A percentile compares a stretch with the other conserved stretches of the same genome.
phyloP scores from a whole-genome alignment of 1,140 invertebrate genomes.

The Teleopsis dalmanni region DNA sequence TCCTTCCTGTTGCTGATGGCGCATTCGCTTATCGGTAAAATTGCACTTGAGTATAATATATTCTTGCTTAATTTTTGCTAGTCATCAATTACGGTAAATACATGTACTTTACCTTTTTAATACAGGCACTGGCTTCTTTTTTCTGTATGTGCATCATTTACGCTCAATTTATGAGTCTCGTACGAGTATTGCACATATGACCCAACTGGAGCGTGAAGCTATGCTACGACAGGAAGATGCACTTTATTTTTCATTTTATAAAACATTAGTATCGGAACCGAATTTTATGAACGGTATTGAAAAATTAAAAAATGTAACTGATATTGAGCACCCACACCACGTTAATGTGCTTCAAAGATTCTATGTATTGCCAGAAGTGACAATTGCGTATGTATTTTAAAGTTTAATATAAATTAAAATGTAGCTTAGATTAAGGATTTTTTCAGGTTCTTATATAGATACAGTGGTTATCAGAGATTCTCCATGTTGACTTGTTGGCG shows the following conservation, averaged over 20 bases:
- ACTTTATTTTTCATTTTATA: slow-evolving; percentile 41
- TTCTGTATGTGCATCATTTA: slow-evolving; percentile 40
- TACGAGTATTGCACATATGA: slow-evolving; percentile 33
- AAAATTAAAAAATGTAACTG: slow-evolving; percentile 32
- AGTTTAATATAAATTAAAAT: neutral
- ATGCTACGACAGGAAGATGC: slow-evolving; percentile 36
- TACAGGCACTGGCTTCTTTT: slow-evolving; percentile 39
- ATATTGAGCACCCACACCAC: slow-evolving; percentile 38
- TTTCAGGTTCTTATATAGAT: slow-evolving; percentile 30
- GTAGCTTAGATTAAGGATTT: neutral
- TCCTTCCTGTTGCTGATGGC: neutral
- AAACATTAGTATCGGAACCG: slow-evolving; percentile 31
- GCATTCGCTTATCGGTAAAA: no score
- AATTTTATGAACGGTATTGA: slow-evolving; percentile 36
- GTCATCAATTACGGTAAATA: neutral
- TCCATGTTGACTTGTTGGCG: slow-evolving; percentile 22
- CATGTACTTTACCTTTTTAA: neutral
- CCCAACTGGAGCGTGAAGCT: slow-evolving; percentile 33
- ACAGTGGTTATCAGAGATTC: slow-evolving; percentile 7
- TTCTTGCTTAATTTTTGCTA: no score
- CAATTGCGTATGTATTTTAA: slow-evolving; percentile 27
- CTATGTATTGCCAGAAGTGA: slow-evolving; percentile 36
- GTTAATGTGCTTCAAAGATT: slow-evolving; percentile 38
- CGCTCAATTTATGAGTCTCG: slow-evolving; percentile 34
- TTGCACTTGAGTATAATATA: no score